Evolutionary conservation across 53 echinoderm and acorn worm genomes (phyloP).

Genomic region (Henricia sp.): DNA sequence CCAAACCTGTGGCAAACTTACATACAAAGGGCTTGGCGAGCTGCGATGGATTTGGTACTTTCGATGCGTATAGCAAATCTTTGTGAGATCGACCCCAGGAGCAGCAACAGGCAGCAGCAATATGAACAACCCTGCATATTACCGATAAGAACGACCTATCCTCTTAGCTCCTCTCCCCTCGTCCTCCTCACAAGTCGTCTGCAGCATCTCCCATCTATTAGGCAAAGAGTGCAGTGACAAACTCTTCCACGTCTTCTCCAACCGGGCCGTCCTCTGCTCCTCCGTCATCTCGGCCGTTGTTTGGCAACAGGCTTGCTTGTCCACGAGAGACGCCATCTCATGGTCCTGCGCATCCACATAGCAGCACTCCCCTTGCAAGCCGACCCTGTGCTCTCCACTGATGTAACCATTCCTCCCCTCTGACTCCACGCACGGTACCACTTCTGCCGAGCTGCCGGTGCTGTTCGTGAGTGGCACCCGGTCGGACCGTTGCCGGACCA

Average conservation of each 20-base stretch:
- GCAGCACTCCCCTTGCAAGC: not conserved
- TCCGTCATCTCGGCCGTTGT: not conserved
- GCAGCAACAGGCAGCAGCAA: too few species aligned
- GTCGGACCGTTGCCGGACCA: not conserved
- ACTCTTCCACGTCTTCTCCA: constrained; percentile 25
- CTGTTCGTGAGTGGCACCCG: not conserved
- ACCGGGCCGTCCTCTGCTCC: not conserved
- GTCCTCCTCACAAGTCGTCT: constrained; percentile 2
- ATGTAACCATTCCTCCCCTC: not conserved
- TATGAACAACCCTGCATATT: too few species aligned
- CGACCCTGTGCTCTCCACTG: not conserved
- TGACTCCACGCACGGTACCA: not conserved
- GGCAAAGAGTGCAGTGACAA: constrained; percentile 3
- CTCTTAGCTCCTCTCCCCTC: not conserved
- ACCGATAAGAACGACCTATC: not conserved
- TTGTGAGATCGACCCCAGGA: too few species aligned
- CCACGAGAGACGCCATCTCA: not conserved
- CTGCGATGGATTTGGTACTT: too few species aligned
- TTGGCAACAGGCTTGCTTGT: constrained; percentile 6
- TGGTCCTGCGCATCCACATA: not conserved
- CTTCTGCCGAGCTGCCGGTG: not conserved
- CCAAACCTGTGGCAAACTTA: too few species aligned
- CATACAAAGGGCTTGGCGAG: too few species aligned
- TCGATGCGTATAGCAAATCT: too few species aligned
- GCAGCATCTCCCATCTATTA: constrained; percentile 29